Evolutionary conservation across 2,797 vertebrate genomes (phyloP).

Genomic region (Ctenopoma kingsleyae): DNA sequence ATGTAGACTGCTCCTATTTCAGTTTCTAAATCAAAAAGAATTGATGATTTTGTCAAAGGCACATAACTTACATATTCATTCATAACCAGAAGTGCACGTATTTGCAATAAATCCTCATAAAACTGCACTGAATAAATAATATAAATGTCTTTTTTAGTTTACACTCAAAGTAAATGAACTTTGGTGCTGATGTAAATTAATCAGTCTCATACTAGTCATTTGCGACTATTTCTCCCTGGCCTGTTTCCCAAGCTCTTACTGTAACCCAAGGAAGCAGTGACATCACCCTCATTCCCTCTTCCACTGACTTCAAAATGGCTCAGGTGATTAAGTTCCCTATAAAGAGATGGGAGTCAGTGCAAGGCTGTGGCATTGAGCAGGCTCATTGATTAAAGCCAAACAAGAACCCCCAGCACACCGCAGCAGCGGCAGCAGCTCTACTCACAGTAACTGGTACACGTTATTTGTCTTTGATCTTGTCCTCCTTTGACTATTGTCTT

Average conservation of each 20-base stretch:
- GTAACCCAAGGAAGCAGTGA: constrained; percentile 77
- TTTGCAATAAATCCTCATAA: constrained; percentile 68
- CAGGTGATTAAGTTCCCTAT: constrained; percentile 81
- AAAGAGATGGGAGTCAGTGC: constrained; percentile 71
- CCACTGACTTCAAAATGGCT: constrained; percentile 68
- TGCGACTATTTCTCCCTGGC: constrained; percentile 70
- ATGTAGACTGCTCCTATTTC: neutral
- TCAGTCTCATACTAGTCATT: constrained; percentile 59
- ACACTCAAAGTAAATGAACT: constrained; percentile 74
- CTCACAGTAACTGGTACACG: constrained; percentile 53
- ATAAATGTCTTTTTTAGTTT: constrained; percentile 56
- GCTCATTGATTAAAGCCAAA: constrained; percentile 81
- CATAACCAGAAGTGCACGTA: constrained; percentile 55
- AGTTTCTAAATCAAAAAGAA: constrained; percentile 39
- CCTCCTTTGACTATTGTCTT: constrained; percentile 63
- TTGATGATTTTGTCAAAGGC: constrained; percentile 44
- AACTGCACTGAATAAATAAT: constrained; percentile 67
- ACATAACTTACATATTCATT: constrained; percentile 46
- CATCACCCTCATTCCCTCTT: constrained; percentile 74
- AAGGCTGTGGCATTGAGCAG: constrained; percentile 74
- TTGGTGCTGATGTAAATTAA: constrained; percentile 62
- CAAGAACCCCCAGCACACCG: constrained; percentile 55
- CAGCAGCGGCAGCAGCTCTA: constrained; percentile 36
- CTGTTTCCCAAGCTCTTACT: constrained; percentile 76
- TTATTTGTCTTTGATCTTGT: constrained; percentile 60